Evolutionary conservation across 2,888 invertebrate genomes (phyloP), one percentile per base, ranked within the genome.

Genomic region (Erebia epiphron): DNA sequence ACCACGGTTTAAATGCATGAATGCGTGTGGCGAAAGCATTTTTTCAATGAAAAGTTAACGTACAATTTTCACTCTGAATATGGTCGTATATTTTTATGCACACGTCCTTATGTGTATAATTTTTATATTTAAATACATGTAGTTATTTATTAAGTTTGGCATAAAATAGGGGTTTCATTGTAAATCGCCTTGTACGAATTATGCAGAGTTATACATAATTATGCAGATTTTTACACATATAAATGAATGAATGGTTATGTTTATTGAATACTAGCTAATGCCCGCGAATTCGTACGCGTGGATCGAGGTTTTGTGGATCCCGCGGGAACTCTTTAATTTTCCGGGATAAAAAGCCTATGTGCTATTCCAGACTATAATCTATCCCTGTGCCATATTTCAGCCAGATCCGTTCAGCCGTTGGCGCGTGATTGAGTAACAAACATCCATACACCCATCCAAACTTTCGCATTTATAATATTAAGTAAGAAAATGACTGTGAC

Each of bases 1-100:
- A 70, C 18, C 54, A 49, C 64, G 13, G 43, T 54, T 66, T 66
- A 58, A 72, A 49, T 54, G 18, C 50, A 64, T 21, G 5, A 62
- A 67, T 68, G 68, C 52, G 67, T 64, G 69, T 64, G 66, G 69
- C 11, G 58, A 35, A 62, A 46, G 14, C 21, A 62, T 52, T 54
- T 64, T 64, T 64, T 64, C 64, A 64, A 52, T 64, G 52, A 64
- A 64, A 64, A 54, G 10, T 35, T 54, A 54, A 64, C 41, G 52
- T 64, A 62, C 62, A 62, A 46, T 62, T 62, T 62, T 62, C 62
- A 62, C 62, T 62, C 49, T 62, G 62, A 62, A 21, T 21, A 49
- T 13, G 43, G 46, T 50, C 58, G 67, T 58, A 67, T 58, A 60
- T 50, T 65, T 65, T 65, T 56, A 65, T 65, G 65, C 18, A 61